Percentiles rank a stretch among this genome's conserved stretches.
phyloP scores from a whole-genome alignment of 2,888 invertebrate species.

The Encarsia formosa region DNA sequence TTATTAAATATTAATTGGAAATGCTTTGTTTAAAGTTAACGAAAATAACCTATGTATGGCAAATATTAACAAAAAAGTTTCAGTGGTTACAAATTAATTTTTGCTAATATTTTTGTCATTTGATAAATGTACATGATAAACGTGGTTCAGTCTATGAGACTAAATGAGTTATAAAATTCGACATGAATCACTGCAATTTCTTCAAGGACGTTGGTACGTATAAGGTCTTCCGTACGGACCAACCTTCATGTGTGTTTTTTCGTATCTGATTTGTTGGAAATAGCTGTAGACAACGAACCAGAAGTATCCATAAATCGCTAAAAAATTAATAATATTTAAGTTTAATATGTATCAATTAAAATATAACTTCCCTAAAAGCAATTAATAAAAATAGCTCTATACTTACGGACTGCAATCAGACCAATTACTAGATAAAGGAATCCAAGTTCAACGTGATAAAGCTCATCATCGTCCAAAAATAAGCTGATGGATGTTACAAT shows the following conservation, averaged over 20 bases:
- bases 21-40: too few relatives aligned
- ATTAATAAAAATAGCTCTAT: not conserved
- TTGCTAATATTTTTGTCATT: too few relatives aligned
- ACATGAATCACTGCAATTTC: too few relatives aligned
- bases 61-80: too few relatives aligned
- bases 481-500: slow-evolving; percentile 74
- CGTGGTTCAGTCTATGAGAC: too few relatives aligned
- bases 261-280: slow-evolving; percentile 63
- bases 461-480: slow-evolving; percentile 59
- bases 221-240: slow-evolving; percentile 48
- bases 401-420: slow-evolving; percentile 59
- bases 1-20: too few relatives aligned
- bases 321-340: not conserved
- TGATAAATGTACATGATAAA: too few relatives aligned
- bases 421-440: slow-evolving; percentile 62
- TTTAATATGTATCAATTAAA: not conserved
- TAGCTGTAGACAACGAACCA: slow-evolving; percentile 83
- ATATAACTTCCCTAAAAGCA: not conserved
- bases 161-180: too few relatives aligned
- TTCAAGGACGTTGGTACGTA: slow-evolving; percentile 45
- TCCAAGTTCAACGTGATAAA: slow-evolving; percentile 52
- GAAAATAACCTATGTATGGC: too few relatives aligned
- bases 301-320: slow-evolving; percentile 74
- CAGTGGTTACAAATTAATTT: too few relatives aligned
- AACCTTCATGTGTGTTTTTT: slow-evolving; percentile 42